phyloP scores from a whole-genome alignment of 2,113 vertebrate species.

The cattle (Bos taurus) region ARS-UCD2.0 NC_037338.1:41268501-41269000 shows the following conservation, averaged over 20 bases:
- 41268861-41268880: not conserved
- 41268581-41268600: constrained; percentile 37
- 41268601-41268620: constrained; percentile 50
- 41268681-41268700: constrained; percentile 14
- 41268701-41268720: not conserved
- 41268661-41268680: constrained; percentile 37
- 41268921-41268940: not conserved
- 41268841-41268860: not conserved
- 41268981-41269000: not conserved
- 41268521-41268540: not conserved
- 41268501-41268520: constrained; percentile 21
- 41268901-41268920: not conserved
- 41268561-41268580: not conserved
- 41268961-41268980: not conserved
- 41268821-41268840: not conserved
- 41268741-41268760: not conserved
- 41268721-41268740: not conserved
- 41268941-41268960: not conserved
- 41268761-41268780: not conserved
- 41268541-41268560: constrained; percentile 22
- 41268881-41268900: not conserved
- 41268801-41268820: not conserved
- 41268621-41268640: constrained; percentile 40
- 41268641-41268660: constrained; percentile 31
- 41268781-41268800: not conserved